phyloP scores from a whole-genome alignment of 2,113 vertebrate genomes.

The Pterophyllum scalare region DNA sequence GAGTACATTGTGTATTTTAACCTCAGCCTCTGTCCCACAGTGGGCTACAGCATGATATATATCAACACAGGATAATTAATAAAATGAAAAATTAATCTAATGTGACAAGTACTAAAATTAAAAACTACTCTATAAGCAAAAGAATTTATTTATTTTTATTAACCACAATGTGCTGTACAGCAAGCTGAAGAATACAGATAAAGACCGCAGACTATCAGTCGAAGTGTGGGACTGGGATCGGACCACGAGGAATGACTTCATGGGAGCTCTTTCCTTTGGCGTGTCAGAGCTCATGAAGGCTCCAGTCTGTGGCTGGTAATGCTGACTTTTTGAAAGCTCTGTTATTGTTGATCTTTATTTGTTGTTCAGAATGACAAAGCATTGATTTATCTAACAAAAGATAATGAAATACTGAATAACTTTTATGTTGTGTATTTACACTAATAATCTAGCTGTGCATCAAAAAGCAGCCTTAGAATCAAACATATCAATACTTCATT shows the following conservation, averaged over 20 bases:
- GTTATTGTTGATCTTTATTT: not conserved
- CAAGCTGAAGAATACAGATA: slow-evolving; percentile 92
- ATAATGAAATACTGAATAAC: not conserved
- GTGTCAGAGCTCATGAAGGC: slow-evolving; percentile 97
- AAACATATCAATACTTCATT: not conserved
- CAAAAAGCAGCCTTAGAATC: not conserved
- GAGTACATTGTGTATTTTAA: slow-evolving; percentile 68
- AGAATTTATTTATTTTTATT: not conserved
- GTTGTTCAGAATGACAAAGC: not conserved
- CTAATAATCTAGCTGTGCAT: not conserved
- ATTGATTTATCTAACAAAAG: not conserved
- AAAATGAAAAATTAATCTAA: not conserved
- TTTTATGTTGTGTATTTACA: not conserved
- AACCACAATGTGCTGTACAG: slow-evolving; percentile 70
- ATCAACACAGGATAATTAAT: not conserved
- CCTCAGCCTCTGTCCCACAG: not conserved
- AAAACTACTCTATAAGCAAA: not conserved
- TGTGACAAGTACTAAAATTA: not conserved
- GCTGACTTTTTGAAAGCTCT: not conserved
- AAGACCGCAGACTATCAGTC: slow-evolving; percentile 92
- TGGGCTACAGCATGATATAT: not conserved
- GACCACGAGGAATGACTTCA: slow-evolving; percentile 97
- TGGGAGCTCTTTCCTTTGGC: slow-evolving; percentile 96
- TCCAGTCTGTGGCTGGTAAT: slow-evolving; percentile 91
- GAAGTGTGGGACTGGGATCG: slow-evolving; percentile 99